A percentile compares a stretch with the other conserved stretches of the same genome.
These are phyloP conservation scores for Phodopus roborovskii DNA, from an alignment of 2,113 vertebrate species.

Conservation along the genomic window DNA sequence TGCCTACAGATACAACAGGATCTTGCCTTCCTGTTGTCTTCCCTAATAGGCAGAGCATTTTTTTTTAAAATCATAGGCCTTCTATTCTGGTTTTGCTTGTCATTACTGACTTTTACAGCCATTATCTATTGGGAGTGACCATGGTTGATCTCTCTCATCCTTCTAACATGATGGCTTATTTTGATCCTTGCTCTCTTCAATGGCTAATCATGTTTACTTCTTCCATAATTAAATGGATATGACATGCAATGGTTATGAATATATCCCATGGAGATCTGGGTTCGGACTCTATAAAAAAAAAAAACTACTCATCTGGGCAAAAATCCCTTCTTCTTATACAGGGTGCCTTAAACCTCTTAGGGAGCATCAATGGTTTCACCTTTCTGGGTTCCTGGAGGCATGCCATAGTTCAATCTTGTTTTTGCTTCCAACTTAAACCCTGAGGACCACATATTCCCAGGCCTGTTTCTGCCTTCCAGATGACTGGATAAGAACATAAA, in stretches of 20 bases:
- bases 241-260: not conserved
- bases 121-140: not conserved
- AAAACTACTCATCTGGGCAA: not conserved
- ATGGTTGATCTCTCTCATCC: not conserved
- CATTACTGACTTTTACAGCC: not conserved
- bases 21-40: not conserved
- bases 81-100: not conserved
- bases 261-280: not conserved
- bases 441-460: not conserved
- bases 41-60: not conserved
- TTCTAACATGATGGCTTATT: not conserved
- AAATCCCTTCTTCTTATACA: not conserved
- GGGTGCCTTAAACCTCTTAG: too few species aligned
- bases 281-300: not conserved
- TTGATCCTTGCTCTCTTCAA: not conserved
- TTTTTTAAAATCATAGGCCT: not conserved
- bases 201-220: not conserved
- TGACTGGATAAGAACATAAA: not conserved
- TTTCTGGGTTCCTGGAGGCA: not conserved
- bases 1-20: not conserved
- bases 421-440: not conserved
- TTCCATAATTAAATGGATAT: not conserved
- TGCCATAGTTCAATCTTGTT: not conserved
- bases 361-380: not conserved
- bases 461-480: not conserved